Evolutionary conservation across 2,888 invertebrate genomes (phyloP).

Genomic region (Dorcus parallelipipedus): DNA sequence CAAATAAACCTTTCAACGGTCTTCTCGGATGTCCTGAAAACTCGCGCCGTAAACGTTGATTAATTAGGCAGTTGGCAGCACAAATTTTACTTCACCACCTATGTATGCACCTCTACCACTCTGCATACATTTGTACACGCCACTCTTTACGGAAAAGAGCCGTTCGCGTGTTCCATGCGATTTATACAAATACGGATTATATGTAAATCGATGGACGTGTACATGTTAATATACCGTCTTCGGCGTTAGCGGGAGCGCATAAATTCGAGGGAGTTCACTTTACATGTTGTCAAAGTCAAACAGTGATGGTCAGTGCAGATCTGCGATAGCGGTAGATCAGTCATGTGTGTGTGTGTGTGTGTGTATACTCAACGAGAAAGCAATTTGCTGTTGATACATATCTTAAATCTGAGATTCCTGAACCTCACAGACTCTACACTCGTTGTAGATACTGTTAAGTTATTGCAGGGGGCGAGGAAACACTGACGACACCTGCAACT

Average conservation of each 20-base stretch:
- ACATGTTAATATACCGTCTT: constrained; percentile 11
- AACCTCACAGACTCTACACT: constrained; percentile 7
- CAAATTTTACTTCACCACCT: too few species aligned
- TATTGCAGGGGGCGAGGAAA: too few species aligned
- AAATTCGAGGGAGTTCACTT: constrained; percentile 18
- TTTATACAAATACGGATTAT: constrained; percentile 4
- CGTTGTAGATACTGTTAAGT: not conserved
- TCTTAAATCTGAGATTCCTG: constrained; percentile 29
- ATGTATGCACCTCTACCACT: too few species aligned
- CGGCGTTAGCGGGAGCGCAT: constrained; percentile 23
- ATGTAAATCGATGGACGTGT: constrained; percentile 4
- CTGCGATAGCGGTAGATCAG: constrained; percentile 32
- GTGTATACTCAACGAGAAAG: constrained; percentile 35
- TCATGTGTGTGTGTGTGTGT: constrained; percentile 33
- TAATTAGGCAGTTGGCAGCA: too few species aligned
- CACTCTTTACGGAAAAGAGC: too few species aligned
- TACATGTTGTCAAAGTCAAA: constrained; percentile 20
- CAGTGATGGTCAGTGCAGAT: constrained; percentile 26
- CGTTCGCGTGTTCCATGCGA: not conserved
- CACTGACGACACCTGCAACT: too few species aligned
- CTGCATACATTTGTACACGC: too few species aligned
- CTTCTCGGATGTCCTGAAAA: too few species aligned
- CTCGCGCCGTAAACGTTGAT: too few species aligned
- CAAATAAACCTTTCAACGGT: too few species aligned
- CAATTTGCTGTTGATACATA: constrained; percentile 40